A percentile compares a stretch with the other conserved stretches of the same genome.
phyloP scores from a whole-genome alignment of 1,140 invertebrate genomes.

The Ctenoplectra terminalis region DNA sequence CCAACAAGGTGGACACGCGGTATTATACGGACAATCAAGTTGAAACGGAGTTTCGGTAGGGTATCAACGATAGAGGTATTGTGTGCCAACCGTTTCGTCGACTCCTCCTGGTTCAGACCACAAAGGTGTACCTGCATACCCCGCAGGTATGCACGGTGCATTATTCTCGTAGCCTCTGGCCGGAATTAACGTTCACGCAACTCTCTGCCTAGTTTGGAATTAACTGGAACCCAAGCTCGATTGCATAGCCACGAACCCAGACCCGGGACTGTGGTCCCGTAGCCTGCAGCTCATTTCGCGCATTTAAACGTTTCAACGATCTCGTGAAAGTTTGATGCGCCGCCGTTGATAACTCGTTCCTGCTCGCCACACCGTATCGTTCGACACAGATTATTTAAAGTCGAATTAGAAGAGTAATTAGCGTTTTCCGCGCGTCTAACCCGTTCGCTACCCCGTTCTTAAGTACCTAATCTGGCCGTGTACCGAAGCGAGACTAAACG shows the following conservation, averaged over 20 bases:
- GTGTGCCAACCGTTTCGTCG: constrained; percentile 9
- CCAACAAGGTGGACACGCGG: constrained; percentile 32
- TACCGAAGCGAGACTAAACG: neutral
- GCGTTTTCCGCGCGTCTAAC: neutral
- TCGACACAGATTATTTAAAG: neutral
- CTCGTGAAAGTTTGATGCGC: constrained; percentile 28
- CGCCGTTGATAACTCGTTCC: constrained; percentile 9
- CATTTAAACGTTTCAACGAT: constrained; percentile 48
- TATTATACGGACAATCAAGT: constrained; percentile 57
- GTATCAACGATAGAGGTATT: constrained; percentile 49
- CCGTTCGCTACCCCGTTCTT: too few species aligned
- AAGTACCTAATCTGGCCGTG: too few species aligned
- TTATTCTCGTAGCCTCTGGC: constrained; percentile 54
- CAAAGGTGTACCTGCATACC: constrained; percentile 60
- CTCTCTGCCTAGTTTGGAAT: constrained; percentile 55
- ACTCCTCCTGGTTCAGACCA: constrained; percentile 31
- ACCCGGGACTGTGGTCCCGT: neutral
- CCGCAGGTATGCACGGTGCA: constrained; percentile 50
- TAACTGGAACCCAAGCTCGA: constrained; percentile 50
- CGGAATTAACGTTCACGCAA: constrained; percentile 63
- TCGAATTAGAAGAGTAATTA: constrained; percentile 24
- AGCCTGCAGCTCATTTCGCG: constrained; percentile 20
- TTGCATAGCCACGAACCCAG: constrained; percentile 4
- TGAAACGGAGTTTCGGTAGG: constrained; percentile 40
- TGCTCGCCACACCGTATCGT: neutral